Base-by-base conservation (phyloP, 2,888 invertebrate species). In the Drosophila birchii region DNA sequence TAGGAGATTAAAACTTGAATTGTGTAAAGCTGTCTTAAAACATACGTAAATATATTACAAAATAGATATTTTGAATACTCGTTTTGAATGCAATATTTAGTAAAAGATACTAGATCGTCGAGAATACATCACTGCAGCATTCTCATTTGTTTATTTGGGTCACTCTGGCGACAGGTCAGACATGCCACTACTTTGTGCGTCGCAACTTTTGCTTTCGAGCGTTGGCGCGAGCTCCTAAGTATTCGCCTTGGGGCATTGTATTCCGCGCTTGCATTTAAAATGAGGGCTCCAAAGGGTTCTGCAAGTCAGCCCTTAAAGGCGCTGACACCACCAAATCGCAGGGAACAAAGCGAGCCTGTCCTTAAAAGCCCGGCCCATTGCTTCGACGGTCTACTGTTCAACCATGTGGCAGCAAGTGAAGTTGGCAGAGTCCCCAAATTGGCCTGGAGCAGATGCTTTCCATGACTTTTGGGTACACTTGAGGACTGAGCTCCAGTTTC, bases 221-320 rank as follows among this genome's bases (percentile, higher is more conserved):
- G 47, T 60, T 66, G 67, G 61, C 63, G 20, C 55, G 16, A 51
- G 41, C 53, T 64, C 64, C 71, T 62, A 60, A 70, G 62, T 62
- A 73, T 68, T 75, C 34, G n/a, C 16, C n/a, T 54, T 63, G 34
- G 8, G 23, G 26, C 39, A 53, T 60, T 55, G 43, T 64, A 6
- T 26, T 70, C 18, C 9, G 51, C 18, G 45, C 26, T 59, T 45
- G 43, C 59, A 44, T 57, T 64, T 47, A 36, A 55, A 76, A 68
- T 43, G 39, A 69, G 53, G 38, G 32, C 39, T 12, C n/a, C 36
- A 59, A 32, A 54, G 66, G 56, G 61, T 70, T 68, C 63, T 82
- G 86, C 88, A 87, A 87, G 88, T 84, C 88, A 84, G 88, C 64
- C 78, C 76, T 76, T 79, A 79, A 79, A 78, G 70, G 54, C 41